Evolutionary conservation across 2,797 vertebrate genomes (phyloP).

Genomic region (Epinephelus malabaricus): DNA sequence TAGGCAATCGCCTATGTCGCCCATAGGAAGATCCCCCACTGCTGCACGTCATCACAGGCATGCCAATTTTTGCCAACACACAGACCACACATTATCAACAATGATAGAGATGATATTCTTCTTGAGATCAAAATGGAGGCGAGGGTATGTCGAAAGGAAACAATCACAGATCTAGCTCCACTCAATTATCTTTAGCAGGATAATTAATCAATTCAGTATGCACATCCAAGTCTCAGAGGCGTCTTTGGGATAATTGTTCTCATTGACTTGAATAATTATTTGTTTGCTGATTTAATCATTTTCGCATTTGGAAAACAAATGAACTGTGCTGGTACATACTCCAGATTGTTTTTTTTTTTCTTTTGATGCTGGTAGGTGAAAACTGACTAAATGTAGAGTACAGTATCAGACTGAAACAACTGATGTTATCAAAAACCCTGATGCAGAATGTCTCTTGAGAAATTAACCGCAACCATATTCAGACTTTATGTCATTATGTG

Average conservation of each 20-base stretch:
- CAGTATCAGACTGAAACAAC: slow-evolving; percentile 3
- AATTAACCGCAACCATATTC: slow-evolving; percentile 48
- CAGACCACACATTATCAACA: background rate
- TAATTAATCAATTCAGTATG: slow-evolving; percentile 90
- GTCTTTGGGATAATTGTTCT: slow-evolving; percentile 90
- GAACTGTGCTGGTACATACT: slow-evolving; percentile 62
- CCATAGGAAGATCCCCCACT: no score
- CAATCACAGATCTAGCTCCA: slow-evolving; percentile 81
- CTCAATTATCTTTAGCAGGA: slow-evolving; percentile 87
- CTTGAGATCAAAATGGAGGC: slow-evolving; percentile 44
- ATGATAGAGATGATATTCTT: slow-evolving; percentile 11
- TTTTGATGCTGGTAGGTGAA: slow-evolving; percentile 33
- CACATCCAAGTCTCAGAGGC: slow-evolving; percentile 88
- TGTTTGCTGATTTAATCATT: slow-evolving; percentile 91
- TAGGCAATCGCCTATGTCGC: no score
- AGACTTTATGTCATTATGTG: slow-evolving; percentile 60
- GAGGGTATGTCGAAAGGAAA: slow-evolving; percentile 58
- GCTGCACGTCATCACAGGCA: no score
- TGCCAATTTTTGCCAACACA: background rate
- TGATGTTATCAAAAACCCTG: slow-evolving; percentile 19
- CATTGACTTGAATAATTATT: slow-evolving; percentile 92
- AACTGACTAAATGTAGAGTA: slow-evolving; percentile 20
- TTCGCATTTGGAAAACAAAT: slow-evolving; percentile 87
- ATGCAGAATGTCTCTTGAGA: slow-evolving; percentile 47
- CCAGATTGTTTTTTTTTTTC: slow-evolving; percentile 23